Conservation (phyloP, 2,888 invertebrate genomes). For the Lagria hirta region DNA sequence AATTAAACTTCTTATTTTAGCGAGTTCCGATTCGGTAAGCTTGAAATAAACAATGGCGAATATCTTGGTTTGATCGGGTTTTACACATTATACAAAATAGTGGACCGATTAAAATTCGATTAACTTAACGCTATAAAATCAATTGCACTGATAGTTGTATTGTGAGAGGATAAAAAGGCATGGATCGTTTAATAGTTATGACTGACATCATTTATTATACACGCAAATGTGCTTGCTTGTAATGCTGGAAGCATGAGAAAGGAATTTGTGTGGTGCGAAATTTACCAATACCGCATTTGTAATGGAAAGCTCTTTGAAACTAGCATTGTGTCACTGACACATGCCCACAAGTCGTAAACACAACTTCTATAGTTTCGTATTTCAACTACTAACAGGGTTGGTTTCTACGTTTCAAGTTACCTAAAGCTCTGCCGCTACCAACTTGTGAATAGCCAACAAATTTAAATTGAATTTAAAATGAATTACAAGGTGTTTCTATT, state of each 20-base stretch:
- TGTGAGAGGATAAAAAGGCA: slow-evolving; percentile 9
- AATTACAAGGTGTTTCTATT: no score
- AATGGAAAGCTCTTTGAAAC: slow-evolving; percentile 17
- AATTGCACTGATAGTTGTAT: slow-evolving; percentile 11
- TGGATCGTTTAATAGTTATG: slow-evolving; percentile 12
- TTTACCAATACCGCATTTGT: slow-evolving; percentile 10
- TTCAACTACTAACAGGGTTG: no score
- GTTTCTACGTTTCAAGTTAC: no score
- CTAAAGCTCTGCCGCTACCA: no score
- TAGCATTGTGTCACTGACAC: slow-evolving; percentile 10
- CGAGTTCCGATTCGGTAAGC: slow-evolving; percentile 9
- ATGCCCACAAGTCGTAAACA: slow-evolving; percentile 5
- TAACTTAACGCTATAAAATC: slow-evolving; percentile 20
- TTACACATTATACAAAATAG: slow-evolving; percentile 19
- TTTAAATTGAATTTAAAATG: no score
- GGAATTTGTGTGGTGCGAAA: slow-evolving; percentile 14
- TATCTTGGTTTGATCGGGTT: slow-evolving; percentile 21
- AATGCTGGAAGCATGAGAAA: slow-evolving; percentile 12
- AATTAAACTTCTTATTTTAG: slow-evolving; percentile 16
- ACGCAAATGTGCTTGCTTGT: slow-evolving; percentile 12
- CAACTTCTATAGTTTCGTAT: slow-evolving; percentile 7
- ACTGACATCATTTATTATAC: slow-evolving; percentile 16
- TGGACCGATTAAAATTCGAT: slow-evolving; percentile 24
- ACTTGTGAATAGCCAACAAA: no score
- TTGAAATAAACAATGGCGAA: slow-evolving; percentile 20